Evolutionary conservation across 2,797 vertebrate genomes (phyloP), one percentile per base, ranked within the genome.

Genomic region (Eurystomus glaucurus): DNA sequence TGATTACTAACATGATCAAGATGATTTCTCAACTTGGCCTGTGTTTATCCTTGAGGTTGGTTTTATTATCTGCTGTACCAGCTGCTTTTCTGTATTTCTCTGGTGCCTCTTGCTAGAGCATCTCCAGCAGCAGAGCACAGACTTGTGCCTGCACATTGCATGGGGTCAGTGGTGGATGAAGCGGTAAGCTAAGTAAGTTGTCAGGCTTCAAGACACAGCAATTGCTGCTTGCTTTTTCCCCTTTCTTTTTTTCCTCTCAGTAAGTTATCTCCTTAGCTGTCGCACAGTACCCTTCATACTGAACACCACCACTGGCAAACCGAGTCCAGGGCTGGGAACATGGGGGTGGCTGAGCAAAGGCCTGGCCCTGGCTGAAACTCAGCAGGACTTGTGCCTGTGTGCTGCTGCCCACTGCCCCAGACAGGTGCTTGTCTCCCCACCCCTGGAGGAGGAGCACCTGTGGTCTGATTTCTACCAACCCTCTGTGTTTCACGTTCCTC

Each of bases 401-500:
- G 18, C 28, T 5, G 0, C 23, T 0, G 1, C 22, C 18, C 5
- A 1, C 46, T 54, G 37, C 26, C 19, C 11, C 14, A 5, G 14
- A 2, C 4, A 20, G 37, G 5, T 6, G 0, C 14, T 29, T 1
- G 0, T 13, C 31, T 78, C 14, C 26, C 41, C 8, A 9, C 2
- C 7, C 6, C 23, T 7, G 5, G 9, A 25, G 7, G 6, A 26
- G 50, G 23, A 52, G 28, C 3, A 1, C 18, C 16, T 45, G 28
- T 19, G 10, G 9, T 14, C 46, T 21, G 33, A 13, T 43, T 76
- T 28, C 46, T n/a, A 1, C 15, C 19, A n/a, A 35, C 8, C 17
- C 5, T 45, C 6, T 0, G 0, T 7, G 13, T 9, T 54, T 41
- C 1, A 0, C 1, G 11, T 8, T 37, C 29, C 20, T 46, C 2